phyloP scores from a whole-genome alignment of 1,140 invertebrate genomes.

The Pachyrhynchus sulphureomaculatus region DNA sequence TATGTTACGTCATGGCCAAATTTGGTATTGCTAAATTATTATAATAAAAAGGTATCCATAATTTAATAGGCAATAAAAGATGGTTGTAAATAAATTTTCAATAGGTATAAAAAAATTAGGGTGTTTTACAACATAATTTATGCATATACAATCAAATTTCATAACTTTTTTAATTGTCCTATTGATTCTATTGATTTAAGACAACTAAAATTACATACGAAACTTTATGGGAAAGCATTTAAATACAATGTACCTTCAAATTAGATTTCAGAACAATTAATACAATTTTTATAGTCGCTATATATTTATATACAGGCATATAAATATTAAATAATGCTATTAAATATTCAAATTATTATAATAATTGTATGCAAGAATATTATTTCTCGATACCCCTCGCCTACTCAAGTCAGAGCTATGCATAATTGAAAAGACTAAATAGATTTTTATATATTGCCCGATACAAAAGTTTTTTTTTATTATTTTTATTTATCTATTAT shows the following conservation, averaged over 20 bases:
- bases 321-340: slow-evolving; percentile 14
- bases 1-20: too few relatives aligned
- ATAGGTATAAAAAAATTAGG: too few relatives aligned
- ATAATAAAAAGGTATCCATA: too few relatives aligned
- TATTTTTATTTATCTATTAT: too few relatives aligned
- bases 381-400: neutral
- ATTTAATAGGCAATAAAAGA: too few relatives aligned
- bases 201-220: neutral
- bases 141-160: neutral
- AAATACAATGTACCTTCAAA: slow-evolving; percentile 14
- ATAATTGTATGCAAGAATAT: slow-evolving; percentile 7
- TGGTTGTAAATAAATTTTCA: too few relatives aligned
- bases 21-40: too few relatives aligned
- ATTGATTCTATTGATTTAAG: neutral
- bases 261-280: slow-evolving; percentile 12
- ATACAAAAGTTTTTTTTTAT: neutral
- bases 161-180: neutral
- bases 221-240: neutral
- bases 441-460: neutral
- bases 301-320: slow-evolving; percentile 6
- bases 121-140: neutral
- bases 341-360: slow-evolving; percentile 17
- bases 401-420: neutral
- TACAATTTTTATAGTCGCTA: neutral
- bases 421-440: neutral